phyloP scores from a whole-genome alignment of 1,140 invertebrate species.

The Eurosta solidaginis region DNA sequence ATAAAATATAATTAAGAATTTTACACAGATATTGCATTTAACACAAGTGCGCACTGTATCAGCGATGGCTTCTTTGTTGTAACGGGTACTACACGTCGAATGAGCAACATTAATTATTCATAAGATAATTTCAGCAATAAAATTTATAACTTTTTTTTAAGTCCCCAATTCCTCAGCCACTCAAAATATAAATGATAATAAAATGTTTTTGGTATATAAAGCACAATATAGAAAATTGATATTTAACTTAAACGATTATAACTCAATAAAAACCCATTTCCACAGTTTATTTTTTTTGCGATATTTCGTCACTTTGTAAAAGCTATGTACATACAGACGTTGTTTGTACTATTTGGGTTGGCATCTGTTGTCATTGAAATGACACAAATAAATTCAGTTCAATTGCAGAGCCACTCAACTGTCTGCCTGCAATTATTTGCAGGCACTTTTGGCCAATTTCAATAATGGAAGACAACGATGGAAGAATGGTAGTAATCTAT shows the following conservation, averaged over 20 bases:
- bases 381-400: slow-evolving; percentile 1
- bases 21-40: too few species aligned
- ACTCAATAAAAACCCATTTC: neutral
- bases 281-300: neutral
- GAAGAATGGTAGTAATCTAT: neutral
- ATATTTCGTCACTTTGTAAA: neutral
- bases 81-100: too few species aligned
- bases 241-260: neutral
- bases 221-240: too few species aligned
- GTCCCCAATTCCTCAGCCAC: too few species aligned
- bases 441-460: slow-evolving; percentile 17
- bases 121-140: too few species aligned
- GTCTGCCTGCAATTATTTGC: slow-evolving; percentile 12
- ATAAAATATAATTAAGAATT: too few species aligned
- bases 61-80: too few species aligned
- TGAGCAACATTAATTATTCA: too few species aligned
- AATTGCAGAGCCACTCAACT: neutral
- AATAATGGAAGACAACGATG: neutral
- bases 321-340: neutral
- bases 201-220: too few species aligned
- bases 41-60: too few species aligned
- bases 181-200: too few species aligned
- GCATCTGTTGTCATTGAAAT: neutral
- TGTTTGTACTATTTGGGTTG: neutral
- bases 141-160: too few species aligned